phyloP scores from a whole-genome alignment of 1,140 invertebrate genomes.

The Colletes latitarsis region DNA sequence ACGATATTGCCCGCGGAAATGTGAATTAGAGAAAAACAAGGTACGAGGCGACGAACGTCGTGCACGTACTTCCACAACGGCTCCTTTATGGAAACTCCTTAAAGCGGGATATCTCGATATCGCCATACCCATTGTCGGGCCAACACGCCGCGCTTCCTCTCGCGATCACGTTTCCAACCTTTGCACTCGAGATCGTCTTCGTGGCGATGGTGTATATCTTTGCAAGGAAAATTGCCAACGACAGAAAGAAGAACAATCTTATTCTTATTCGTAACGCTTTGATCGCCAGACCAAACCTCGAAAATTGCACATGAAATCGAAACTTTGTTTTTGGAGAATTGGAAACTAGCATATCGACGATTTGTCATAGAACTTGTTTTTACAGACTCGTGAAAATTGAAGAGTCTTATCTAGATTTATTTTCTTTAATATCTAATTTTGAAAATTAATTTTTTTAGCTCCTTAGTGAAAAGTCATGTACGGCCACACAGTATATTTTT shows the following conservation, averaged over 20 bases:
- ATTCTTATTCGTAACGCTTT: too few relatives aligned
- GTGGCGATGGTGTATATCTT: background rate
- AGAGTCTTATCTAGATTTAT: too few relatives aligned
- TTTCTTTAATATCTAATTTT: too few relatives aligned
- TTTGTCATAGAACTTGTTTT: too few relatives aligned
- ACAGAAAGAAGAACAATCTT: background rate
- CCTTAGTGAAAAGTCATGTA: too few relatives aligned
- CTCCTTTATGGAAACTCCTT: constrained; percentile 49
- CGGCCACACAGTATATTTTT: too few relatives aligned
- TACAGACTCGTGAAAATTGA: too few relatives aligned
- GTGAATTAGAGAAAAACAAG: constrained; percentile 18
- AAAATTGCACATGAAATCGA: too few relatives aligned
- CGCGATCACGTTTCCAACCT: constrained; percentile 33
- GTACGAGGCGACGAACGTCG: background rate
- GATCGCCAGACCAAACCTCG: too few relatives aligned
- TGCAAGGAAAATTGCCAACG: background rate
- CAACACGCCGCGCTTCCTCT: constrained; percentile 15
- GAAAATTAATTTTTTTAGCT: too few relatives aligned
- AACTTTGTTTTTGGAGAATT: too few relatives aligned
- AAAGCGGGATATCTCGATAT: constrained; percentile 73
- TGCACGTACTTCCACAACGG: constrained; percentile 9
- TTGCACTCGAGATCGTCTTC: constrained; percentile 17
- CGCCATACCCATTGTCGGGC: constrained; percentile 50
- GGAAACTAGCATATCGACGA: too few relatives aligned
- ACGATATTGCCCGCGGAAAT: constrained; percentile 19